Percentiles rank a stretch among this genome's conserved stretches.
phyloP scores from a whole-genome alignment of 2,888 invertebrate genomes.

The Lapara coniferarum region DNA sequence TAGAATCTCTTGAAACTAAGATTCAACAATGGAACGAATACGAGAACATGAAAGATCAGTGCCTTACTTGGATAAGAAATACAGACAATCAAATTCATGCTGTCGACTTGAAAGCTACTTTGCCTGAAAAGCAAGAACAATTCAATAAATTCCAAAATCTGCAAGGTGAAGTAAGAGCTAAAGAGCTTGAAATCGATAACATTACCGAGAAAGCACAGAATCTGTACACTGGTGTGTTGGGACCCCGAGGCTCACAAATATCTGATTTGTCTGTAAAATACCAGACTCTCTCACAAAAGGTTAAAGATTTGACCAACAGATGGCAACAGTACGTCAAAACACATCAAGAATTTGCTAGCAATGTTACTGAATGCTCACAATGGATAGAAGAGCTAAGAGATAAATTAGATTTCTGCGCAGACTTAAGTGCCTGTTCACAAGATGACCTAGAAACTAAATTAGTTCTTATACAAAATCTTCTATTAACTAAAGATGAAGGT shows the following conservation, averaged over 20 bases:
- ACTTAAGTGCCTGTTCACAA: slow-evolving; percentile 90
- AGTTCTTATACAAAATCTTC: slow-evolving; percentile 92
- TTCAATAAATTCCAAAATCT: slow-evolving; percentile 90
- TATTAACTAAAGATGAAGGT: slow-evolving; percentile 96
- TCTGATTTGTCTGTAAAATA: slow-evolving; percentile 96
- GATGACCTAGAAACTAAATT: slow-evolving; percentile 94
- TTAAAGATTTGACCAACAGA: slow-evolving; percentile 94
- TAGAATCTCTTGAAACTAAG: slow-evolving; percentile 91
- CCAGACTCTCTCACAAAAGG: slow-evolving; percentile 93
- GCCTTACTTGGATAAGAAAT: slow-evolving; percentile 93
- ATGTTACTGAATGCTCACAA: slow-evolving; percentile 89
- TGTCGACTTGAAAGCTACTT: slow-evolving; percentile 92
- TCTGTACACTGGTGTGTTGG: slow-evolving; percentile 88
- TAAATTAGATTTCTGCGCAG: slow-evolving; percentile 94
- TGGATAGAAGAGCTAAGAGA: slow-evolving; percentile 93
- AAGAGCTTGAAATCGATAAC: slow-evolving; percentile 95
- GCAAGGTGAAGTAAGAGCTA: slow-evolving; percentile 95
- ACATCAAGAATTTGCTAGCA: slow-evolving; percentile 94
- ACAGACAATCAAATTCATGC: slow-evolving; percentile 94
- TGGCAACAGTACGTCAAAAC: slow-evolving; percentile 96
- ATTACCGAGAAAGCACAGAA: slow-evolving; percentile 96
- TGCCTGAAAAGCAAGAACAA: slow-evolving; percentile 93
- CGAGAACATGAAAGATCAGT: slow-evolving; percentile 92
- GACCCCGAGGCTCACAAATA: slow-evolving; percentile 91
- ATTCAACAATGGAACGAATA: slow-evolving; percentile 96